Base-by-base conservation (phyloP, 2,113 vertebrate genomes). In the Falcunculus frontatus region DNA sequence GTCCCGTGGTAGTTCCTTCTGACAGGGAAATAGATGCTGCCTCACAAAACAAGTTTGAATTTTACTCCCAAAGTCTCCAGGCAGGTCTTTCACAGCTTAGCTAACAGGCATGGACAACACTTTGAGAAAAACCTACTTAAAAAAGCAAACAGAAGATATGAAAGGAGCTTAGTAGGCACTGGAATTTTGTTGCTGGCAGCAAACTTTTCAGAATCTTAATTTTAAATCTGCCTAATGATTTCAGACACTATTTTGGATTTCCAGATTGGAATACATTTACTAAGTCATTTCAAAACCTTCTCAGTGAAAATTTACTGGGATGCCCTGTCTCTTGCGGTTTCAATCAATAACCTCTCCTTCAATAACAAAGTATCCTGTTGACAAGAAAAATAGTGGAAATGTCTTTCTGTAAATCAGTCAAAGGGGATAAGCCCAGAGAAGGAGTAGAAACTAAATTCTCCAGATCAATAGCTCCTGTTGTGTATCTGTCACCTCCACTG, bases 21-120 rank as follows among this genome's bases (percentile, higher is more conserved):
- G 94, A 74, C 90, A 90, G n/a, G 63, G 42, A 96, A 96, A 95
- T 93, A 87, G 82, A 94, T 96, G 78, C 87, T 79, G 57, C 41
- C 87, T 95, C 91, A 90, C 93, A 96, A 84, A 96, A 84, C 29
- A 69, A 93, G 87, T 90, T 88, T 80, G 85, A 77, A 76, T 95
- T 96, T 90, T 77, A 74, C 59, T 93, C 90, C 68, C 93, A 70
- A 76, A 76, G 70, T 90, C 93, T 96, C 95, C 23, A 85, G 92
- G 81, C 91, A 79, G 74, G 62, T 94, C n/a, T 56, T 91, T 79
- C 2, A 1, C 76, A 87, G 87, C 73, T 83, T 84, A 84, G 52
- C 73, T 89, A 67, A 60, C 30, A 44, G 73, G n/a, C 86, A 89
- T 0, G 0, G 44, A 32, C 47, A 78, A 29, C 30, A 44, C 27